Percentiles rank a stretch among this genome's conserved stretches.
These are phyloP conservation scores for Tachysurus fulvidraco DNA, from an alignment of 2,113 vertebrate species.

Conservation along the genomic window DNA sequence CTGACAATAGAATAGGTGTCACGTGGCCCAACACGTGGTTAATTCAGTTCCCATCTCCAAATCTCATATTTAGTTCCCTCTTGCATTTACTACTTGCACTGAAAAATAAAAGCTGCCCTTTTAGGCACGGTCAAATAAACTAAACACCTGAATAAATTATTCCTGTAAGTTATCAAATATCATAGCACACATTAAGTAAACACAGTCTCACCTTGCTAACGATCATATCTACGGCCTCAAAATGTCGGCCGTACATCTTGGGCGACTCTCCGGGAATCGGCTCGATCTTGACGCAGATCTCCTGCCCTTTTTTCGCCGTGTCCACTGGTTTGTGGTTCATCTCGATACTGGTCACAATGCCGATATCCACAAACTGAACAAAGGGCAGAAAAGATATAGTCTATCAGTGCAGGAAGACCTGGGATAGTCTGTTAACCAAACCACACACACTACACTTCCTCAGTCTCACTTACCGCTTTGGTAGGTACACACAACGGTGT, in stretches of 20 bases:
- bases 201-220: constrained; percentile 87
- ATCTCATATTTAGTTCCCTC: too few relatives aligned
- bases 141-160: neutral
- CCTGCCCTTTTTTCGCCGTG: constrained; percentile 93
- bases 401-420: neutral
- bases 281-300: constrained; percentile 97
- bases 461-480: constrained; percentile 84
- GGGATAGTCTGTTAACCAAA: neutral
- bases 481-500: constrained; percentile 92
- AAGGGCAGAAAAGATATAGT: neutral
- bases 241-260: constrained; percentile 98
- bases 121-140: neutral
- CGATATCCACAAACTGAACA: constrained; percentile 92
- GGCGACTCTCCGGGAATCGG: constrained; percentile 95
- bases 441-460: neutral
- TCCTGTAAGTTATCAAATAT: too few relatives aligned
- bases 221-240: constrained; percentile 92
- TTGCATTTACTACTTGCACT: too few relatives aligned
- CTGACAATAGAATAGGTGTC: too few relatives aligned
- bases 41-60: too few relatives aligned
- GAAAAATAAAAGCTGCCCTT: too few relatives aligned
- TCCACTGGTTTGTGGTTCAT: constrained; percentile 94
- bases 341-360: constrained; percentile 96
- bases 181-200: neutral
- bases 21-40: too few relatives aligned